A percentile compares a stretch with the other conserved stretches of the same genome.
Conservation (phyloP, 2,888 invertebrate species). For the Noctua pronuba region DNA sequence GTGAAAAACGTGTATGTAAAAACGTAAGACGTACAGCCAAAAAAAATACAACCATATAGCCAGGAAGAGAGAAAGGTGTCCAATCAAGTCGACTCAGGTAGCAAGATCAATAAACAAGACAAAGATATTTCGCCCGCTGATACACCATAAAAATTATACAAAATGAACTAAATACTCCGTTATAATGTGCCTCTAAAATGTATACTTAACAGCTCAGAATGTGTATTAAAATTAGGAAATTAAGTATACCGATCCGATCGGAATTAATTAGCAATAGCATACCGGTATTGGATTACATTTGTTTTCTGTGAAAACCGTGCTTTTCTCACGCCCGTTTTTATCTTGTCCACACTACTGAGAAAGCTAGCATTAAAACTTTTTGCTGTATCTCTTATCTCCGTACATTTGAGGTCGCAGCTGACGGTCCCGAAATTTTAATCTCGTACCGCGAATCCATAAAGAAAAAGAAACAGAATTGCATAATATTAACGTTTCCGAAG, state of each 20-base stretch:
- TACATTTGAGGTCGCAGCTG: slow-evolving; percentile 75
- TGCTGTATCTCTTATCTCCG: slow-evolving; percentile 76
- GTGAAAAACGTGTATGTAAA: too few species aligned
- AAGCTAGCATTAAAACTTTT: slow-evolving; percentile 72
- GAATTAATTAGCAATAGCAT: slow-evolving; percentile 72
- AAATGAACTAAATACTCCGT: slow-evolving; percentile 59
- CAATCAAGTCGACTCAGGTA: background rate
- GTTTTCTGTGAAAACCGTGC: slow-evolving; percentile 69
- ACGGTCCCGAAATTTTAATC: slow-evolving; percentile 78
- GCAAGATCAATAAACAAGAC: background rate
- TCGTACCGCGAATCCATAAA: slow-evolving; percentile 78
- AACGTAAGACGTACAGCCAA: background rate
- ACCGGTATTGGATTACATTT: slow-evolving; percentile 72
- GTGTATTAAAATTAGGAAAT: slow-evolving; percentile 72
- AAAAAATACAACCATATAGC: background rate
- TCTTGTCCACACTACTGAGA: slow-evolving; percentile 77
- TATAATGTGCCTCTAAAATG: slow-evolving; percentile 56
- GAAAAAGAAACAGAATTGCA: slow-evolving; percentile 64
- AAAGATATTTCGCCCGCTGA: slow-evolving; percentile 3
- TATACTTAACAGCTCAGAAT: slow-evolving; percentile 55
- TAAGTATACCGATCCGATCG: slow-evolving; percentile 71
- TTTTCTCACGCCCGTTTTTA: slow-evolving; percentile 77
- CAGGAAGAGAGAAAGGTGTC: too few species aligned
- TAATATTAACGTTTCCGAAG: slow-evolving; percentile 57
- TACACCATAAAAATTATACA: slow-evolving; percentile 40